A percentile compares a stretch with the other conserved stretches of the same genome.
Evolutionary conservation across 2,888 invertebrate genomes (phyloP).

Genomic region (Caenorhabditis plicata): DNA sequence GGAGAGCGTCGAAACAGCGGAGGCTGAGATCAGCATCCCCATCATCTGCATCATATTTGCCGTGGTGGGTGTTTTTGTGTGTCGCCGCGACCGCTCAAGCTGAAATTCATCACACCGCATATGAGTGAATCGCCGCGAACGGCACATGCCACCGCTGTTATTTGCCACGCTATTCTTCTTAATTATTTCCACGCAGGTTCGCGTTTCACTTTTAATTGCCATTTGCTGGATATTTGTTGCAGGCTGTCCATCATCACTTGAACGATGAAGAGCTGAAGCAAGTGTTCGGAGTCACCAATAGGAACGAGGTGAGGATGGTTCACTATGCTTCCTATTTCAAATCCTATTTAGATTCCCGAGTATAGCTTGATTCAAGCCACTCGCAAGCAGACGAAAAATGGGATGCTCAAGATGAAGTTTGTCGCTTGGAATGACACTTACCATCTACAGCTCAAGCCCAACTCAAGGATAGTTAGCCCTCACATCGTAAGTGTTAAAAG

Average conservation of each 20-base stretch:
- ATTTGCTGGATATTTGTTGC: constrained; percentile 12
- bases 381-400: constrained; percentile 13
- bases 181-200: constrained; percentile 23
- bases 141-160: constrained; percentile 38
- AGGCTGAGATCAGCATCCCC: too few relatives aligned
- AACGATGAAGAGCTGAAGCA: constrained; percentile 53
- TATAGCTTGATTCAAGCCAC: constrained; percentile 32
- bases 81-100: too few relatives aligned
- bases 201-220: background rate
- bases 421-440: constrained; percentile 59
- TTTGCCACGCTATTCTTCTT: constrained; percentile 24
- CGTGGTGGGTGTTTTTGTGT: too few relatives aligned
- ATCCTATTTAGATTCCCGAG: constrained; percentile 31
- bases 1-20: too few relatives aligned
- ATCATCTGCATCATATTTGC: too few relatives aligned
- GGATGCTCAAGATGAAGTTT: constrained; percentile 38
- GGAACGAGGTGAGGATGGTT: constrained; percentile 29
- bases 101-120: constrained; percentile 27
- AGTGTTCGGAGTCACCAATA: constrained; percentile 59
- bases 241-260: constrained; percentile 56
- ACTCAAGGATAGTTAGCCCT: constrained; percentile 54
- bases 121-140: constrained; percentile 33
- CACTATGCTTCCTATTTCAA: background rate
- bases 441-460: constrained; percentile 50
- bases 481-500: constrained; percentile 34